Evolutionary conservation across 2,888 invertebrate species (phyloP), one percentile per base, ranked within the genome.

Genomic region (Dichetophora obliterata): DNA sequence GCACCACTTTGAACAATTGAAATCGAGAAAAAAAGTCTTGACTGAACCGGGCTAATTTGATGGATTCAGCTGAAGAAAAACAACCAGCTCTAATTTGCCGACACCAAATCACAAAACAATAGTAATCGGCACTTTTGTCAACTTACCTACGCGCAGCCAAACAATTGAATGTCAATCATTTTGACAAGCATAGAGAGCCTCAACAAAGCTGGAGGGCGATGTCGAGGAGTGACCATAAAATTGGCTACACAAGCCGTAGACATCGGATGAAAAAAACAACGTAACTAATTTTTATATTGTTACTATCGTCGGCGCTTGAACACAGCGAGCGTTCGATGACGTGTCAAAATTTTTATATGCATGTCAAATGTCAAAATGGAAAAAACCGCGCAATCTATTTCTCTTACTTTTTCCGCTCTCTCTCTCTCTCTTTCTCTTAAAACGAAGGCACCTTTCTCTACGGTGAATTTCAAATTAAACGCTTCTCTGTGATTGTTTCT

Each of bases 281-380:
- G n/a, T 73, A 72, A 66, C 50, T 68, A 77, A 59, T 68, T 73
- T 68, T 48, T 22, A 65, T 61, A 63, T 73, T 14, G 34, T 65
- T 59, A 31, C 63, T 50, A 73, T 2, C 54, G 52, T 43, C 59
- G 27, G 48, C 22, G 61, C 59, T 22, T 27, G 27, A 22, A 50
- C 76, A 75, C 61, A 61, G 72, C 34, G 75, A 79, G 75, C 74
- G 80, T 80, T 85, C 87, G 88, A 86, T 88, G 88, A 88, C 88
- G 88, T 88, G 88, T 88, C 87, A 88, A 84, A 88, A 88, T 88
- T 88, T 86, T 87, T 86, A 87, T 88, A 88, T 87, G 86, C 87
- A 86, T 86, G 87, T 88, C 86, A 87, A 85, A 85, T 87, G 85
- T 85, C 85, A 85, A 9, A 31, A 9, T n/a, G 14, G 16, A 57